Evolutionary conservation across 2,888 invertebrate species (phyloP), one percentile per base, ranked within the genome.

Genomic region (Sarcophaga subvicina): DNA sequence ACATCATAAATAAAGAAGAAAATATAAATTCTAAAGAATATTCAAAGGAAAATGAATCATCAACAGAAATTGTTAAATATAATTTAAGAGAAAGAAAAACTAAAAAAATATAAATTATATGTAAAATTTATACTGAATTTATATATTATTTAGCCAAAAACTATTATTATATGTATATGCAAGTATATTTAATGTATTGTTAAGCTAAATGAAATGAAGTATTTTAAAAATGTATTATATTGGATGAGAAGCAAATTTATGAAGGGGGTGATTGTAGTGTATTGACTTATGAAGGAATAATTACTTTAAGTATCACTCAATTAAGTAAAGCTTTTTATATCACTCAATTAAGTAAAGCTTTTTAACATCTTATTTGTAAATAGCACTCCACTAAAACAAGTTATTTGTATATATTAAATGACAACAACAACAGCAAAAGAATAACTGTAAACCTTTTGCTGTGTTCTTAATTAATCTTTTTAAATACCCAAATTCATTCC

Each of bases 191-290:
- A 71, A n/a, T 59, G 27, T 72, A 22, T 22, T 22, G 22, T 22
- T 22, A 22, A 22, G 22, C 22, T 22, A 22, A 22, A 22, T 22
- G 22, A 22, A 22, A 22, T 22, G 22, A 22, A 22, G 22, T 22
- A 22, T 22, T 22, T 22, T 22, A 22, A 72, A 45, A 63, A 45
- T 45, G n/a, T 47, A 63, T 63, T 11, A 73, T 45, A 73, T 67
- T 72, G 22, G 22, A 1, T 22, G 22, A 22, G 22, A 22, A 22
- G 22, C 22, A 22, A 22, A 22, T 22, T 22, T 73, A 80, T 62
- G 62, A 66, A 75, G 75, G 72, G 75, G 75, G 81, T 70, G 63
- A 69, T 75, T 81, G 75, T 81, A 60, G 81, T 47, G 81, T 81
- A 63, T 64, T 64, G 45, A 47, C 64, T 10, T 25, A 66, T n/a